A percentile compares a stretch with the other conserved stretches of the same genome.
Conservation (phyloP, 1,140 invertebrate genomes). For the Cecropterus lyciades region DNA sequence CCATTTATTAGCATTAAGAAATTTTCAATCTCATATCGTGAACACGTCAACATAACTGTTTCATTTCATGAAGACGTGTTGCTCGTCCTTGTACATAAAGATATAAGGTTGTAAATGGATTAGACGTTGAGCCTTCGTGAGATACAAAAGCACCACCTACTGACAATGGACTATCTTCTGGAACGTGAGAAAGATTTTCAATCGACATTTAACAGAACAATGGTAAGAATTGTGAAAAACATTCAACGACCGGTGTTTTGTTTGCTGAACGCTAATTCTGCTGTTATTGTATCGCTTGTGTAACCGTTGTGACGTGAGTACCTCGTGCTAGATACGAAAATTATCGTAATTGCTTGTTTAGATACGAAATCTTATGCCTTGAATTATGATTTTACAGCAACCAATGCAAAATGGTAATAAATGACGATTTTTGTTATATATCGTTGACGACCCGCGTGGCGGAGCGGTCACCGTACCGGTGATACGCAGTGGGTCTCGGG, state of each 20-base stretch:
- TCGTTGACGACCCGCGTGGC: too few relatives aligned
- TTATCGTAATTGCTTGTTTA: constrained; percentile 21
- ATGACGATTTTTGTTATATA: too few relatives aligned
- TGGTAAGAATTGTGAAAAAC: constrained; percentile 61
- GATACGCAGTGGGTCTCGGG: too few relatives aligned
- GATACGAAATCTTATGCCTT: neutral
- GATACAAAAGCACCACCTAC: constrained; percentile 23
- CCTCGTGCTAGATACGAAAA: constrained; percentile 27
- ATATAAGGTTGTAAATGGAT: constrained; percentile 1
- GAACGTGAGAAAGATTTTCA: constrained; percentile 65
- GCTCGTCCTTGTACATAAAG: neutral
- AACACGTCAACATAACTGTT: constrained; percentile 17
- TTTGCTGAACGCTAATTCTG: constrained; percentile 52
- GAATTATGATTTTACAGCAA: neutral
- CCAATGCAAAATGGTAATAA: neutral
- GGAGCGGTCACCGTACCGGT: too few relatives aligned
- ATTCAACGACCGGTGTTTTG: constrained; percentile 54
- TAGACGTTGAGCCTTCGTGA: constrained; percentile 6
- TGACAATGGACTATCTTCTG: constrained; percentile 57
- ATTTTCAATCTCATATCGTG: constrained; percentile 32
- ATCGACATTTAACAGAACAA: constrained; percentile 58
- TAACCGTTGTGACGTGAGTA: constrained; percentile 35
- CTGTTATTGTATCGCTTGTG: constrained; percentile 50
- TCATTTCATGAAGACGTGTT: neutral
- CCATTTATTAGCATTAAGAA: constrained; percentile 32